Evolutionary conservation across 2,797 vertebrate genomes (phyloP).

Genomic region (Xenentodon cancila): DNA sequence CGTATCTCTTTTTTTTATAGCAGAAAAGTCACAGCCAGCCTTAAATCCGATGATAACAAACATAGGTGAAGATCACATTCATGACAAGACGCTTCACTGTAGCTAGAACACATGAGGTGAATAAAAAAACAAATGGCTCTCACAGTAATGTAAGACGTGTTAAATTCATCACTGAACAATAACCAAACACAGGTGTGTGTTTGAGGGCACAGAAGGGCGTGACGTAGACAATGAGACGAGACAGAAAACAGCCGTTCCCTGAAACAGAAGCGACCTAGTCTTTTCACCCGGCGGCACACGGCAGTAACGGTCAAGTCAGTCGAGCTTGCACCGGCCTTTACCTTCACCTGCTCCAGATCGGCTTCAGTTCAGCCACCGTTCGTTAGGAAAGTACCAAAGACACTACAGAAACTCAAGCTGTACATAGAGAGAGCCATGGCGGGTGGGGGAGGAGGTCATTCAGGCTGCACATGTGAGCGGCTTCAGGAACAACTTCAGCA

Average conservation of each 20-base stretch:
- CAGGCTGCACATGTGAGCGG: slow-evolving; percentile 69
- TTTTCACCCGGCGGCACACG: slow-evolving; percentile 35
- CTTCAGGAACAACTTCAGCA: slow-evolving; percentile 56
- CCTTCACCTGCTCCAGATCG: slow-evolving; percentile 44
- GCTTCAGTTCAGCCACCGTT: slow-evolving; percentile 39
- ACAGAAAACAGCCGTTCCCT: slow-evolving; percentile 55
- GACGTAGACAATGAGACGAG: slow-evolving; percentile 54
- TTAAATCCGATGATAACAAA: slow-evolving; percentile 45
- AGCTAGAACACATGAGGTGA: slow-evolving; percentile 26
- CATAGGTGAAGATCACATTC: slow-evolving; percentile 23
- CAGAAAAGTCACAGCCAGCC: slow-evolving; percentile 48
- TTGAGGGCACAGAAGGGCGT: slow-evolving; percentile 5
- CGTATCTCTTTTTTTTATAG: slow-evolving; percentile 6
- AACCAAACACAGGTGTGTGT: slow-evolving; percentile 5
- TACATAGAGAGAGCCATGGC: slow-evolving; percentile 37
- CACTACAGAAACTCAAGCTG: slow-evolving; percentile 48
- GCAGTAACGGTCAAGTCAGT: slow-evolving; percentile 58
- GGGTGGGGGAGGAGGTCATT: slow-evolving; percentile 41
- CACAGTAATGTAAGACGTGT: slow-evolving; percentile 20
- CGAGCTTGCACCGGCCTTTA: slow-evolving; percentile 54
- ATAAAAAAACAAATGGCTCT: slow-evolving; percentile 46
- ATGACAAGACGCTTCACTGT: slow-evolving; percentile 58
- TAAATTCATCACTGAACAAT: slow-evolving; percentile 27
- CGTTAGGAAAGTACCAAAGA: slow-evolving; percentile 55
- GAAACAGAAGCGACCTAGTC: slow-evolving; percentile 43